A percentile compares a stretch with the other conserved stretches of the same genome.
These are phyloP conservation scores for Batillaria attramentaria DNA, from an alignment of 1,140 invertebrate species.

Conservation along the genomic window DNA sequence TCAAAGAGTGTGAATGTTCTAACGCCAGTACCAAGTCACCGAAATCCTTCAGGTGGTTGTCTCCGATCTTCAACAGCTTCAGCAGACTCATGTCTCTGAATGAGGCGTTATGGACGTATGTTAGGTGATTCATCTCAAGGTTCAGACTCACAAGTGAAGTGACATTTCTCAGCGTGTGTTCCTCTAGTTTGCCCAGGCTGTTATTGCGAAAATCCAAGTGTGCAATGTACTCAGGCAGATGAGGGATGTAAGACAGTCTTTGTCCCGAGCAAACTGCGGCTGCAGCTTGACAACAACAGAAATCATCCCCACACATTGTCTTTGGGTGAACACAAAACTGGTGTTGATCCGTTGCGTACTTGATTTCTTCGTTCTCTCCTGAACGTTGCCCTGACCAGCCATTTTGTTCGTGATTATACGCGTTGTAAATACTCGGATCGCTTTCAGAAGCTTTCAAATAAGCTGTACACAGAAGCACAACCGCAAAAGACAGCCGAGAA, in stretches of 20 bases:
- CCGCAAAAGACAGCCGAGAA: no score
- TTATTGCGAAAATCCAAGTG: constrained; percentile 14
- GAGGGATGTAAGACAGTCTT: constrained; percentile 4
- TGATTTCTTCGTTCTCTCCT: not conserved
- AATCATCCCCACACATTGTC: constrained; percentile 1
- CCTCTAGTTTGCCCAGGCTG: not conserved
- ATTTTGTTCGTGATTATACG: not conserved
- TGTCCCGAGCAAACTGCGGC: not conserved
- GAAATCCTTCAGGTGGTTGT: constrained; percentile 9
- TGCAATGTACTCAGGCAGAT: not conserved
- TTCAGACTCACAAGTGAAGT: not conserved
- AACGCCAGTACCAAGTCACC: not conserved
- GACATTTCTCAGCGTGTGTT: not conserved
- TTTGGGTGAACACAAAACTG: not conserved
- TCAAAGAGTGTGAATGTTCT: not conserved
- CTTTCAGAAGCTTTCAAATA: not conserved
- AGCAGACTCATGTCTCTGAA: not conserved
- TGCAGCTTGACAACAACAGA: not conserved
- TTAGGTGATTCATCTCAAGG: not conserved
- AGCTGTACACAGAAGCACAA: not conserved
- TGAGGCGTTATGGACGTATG: not conserved
- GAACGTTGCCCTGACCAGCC: not conserved
- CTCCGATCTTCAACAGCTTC: not conserved
- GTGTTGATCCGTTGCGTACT: no score
- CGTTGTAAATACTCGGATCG: not conserved